Evolutionary conservation across 2,113 vertebrate species (phyloP).

Genomic region (Polypterus bichir): DNA sequence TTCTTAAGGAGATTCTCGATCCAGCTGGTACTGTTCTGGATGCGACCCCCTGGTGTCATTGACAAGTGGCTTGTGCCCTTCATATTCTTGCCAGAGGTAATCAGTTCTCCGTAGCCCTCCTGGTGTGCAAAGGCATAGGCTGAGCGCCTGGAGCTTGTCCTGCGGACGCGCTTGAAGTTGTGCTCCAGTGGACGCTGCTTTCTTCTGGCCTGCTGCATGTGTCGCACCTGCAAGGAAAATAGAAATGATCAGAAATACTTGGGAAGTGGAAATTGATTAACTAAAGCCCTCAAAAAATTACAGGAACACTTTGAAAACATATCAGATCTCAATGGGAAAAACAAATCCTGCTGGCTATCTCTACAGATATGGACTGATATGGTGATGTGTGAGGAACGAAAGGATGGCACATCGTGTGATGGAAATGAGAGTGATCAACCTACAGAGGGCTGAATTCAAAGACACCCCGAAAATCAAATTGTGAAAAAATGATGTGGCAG

Average conservation of each 20-base stretch:
- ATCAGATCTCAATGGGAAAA: too few species aligned
- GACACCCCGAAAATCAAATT: too few species aligned
- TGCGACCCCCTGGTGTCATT: constrained; percentile 27
- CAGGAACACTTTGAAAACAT: too few species aligned
- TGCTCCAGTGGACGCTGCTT: constrained; percentile 43
- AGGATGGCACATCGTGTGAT: too few species aligned
- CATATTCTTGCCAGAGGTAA: constrained; percentile 70
- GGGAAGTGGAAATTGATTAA: background rate
- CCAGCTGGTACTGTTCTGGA: constrained; percentile 38
- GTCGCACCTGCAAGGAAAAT: constrained; percentile 42
- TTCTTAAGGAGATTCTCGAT: constrained; percentile 43
- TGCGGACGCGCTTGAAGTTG: constrained; percentile 43
- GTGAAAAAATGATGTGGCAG: too few species aligned
- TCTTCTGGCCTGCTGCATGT: constrained; percentile 47
- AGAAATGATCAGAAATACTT: constrained; percentile 2
- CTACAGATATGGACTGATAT: too few species aligned
- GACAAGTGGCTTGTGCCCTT: constrained; percentile 32
- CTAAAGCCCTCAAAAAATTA: background rate
- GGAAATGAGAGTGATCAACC: too few species aligned
- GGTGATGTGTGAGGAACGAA: too few species aligned
- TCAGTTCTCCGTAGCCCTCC: constrained; percentile 64
- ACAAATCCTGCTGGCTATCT: too few species aligned
- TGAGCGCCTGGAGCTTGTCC: constrained; percentile 61
- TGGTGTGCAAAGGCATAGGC: constrained; percentile 69
- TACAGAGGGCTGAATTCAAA: too few species aligned